A percentile compares a stretch with the other conserved stretches of the same genome.
Conservation (phyloP, 2,797 vertebrate species). For the Dipus sagitta region DNA sequence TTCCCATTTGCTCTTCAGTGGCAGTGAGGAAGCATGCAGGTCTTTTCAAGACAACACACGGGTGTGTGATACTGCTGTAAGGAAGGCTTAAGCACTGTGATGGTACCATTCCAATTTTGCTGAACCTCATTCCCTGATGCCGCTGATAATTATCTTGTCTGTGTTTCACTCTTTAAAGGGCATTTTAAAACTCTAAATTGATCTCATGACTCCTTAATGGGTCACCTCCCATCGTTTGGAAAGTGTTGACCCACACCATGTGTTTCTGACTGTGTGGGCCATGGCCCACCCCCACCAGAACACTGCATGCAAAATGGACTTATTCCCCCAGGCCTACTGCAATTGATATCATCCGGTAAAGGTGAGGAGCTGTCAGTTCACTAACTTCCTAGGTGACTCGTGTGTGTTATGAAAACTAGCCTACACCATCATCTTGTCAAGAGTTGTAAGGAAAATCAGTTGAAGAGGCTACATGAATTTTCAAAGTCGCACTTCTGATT, state of each 20-base stretch:
- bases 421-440: background rate
- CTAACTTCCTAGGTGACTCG: background rate
- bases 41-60: background rate
- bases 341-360: background rate
- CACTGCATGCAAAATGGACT: background rate
- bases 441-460: background rate
- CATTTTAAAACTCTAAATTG: conserved; percentile 16
- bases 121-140: background rate
- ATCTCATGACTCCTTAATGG: background rate
- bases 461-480: background rate
- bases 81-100: background rate
- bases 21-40: background rate
- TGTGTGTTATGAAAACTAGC: background rate
- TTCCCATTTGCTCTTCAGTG: background rate
- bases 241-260: background rate
- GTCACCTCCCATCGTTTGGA: background rate
- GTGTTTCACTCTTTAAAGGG: background rate
- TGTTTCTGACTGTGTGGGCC: conserved; percentile 5
- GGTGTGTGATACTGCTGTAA: background rate
- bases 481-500: background rate
- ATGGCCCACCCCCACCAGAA: background rate
- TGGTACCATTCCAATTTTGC: background rate
- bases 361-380: background rate
- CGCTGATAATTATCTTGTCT: conserved; percentile 10
- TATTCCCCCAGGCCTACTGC: background rate